A percentile compares a stretch with the other conserved stretches of the same genome.
Conservation (phyloP, 2,113 vertebrate genomes). For the Bucco capensis region DNA sequence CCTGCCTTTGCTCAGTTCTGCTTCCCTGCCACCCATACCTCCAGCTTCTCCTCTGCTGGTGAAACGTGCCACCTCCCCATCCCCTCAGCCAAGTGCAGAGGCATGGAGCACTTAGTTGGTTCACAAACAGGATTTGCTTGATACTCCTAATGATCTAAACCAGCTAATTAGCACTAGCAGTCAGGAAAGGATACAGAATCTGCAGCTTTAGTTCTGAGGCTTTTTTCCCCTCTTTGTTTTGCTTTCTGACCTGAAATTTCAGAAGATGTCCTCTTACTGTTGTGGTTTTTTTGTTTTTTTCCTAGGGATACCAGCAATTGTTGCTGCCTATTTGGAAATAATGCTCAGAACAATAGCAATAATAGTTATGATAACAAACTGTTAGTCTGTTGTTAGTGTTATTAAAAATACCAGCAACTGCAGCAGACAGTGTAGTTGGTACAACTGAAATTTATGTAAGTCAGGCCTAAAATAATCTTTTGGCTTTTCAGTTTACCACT, state of each 20-base stretch:
- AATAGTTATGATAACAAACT: background rate
- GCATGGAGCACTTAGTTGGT: rapidly evolving
- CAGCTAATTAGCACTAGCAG: background rate
- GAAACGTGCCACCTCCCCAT: rapidly evolving
- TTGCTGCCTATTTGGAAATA: background rate
- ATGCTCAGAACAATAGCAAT: background rate
- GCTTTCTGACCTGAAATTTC: background rate
- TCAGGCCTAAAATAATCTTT: background rate
- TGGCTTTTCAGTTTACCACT: background rate
- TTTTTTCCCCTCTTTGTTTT: background rate
- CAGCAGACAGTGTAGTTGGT: background rate
- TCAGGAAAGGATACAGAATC: background rate
- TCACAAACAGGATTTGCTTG: background rate
- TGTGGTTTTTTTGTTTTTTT: background rate
- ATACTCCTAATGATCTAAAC: rapidly evolving
- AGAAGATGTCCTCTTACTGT: background rate
- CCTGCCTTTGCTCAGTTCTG: background rate
- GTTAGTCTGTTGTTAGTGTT: background rate
- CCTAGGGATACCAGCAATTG: background rate
- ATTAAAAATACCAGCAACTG: background rate
- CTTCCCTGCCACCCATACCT: rapidly evolving
- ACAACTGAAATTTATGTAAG: background rate
- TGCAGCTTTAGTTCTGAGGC: background rate
- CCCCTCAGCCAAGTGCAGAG: background rate
- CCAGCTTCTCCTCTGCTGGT: background rate